These are phyloP conservation scores for Cottus gobio DNA, from an alignment of 2,113 vertebrate species.

Conservation along the genomic window DNA sequence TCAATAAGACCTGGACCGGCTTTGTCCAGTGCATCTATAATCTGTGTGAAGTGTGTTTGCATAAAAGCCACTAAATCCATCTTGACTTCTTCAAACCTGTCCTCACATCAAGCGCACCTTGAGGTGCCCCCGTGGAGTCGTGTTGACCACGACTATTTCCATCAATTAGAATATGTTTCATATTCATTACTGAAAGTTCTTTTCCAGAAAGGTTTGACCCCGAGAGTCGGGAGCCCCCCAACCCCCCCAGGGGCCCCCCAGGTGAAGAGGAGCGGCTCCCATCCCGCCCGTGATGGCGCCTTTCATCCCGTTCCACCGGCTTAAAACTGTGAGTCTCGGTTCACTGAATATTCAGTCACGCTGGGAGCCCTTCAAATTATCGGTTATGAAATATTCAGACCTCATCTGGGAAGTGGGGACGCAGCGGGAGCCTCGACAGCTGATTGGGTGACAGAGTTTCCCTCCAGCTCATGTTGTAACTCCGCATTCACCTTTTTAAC, in stretches of 20 bases:
- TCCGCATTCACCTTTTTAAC: constrained; percentile 47
- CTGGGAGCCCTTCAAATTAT: constrained; percentile 58
- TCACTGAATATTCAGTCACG: constrained; percentile 59
- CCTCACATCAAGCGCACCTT: no score
- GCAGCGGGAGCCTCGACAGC: constrained; percentile 23
- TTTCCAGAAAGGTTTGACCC: no score
- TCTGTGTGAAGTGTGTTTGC: no score
- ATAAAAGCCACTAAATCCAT: no score
- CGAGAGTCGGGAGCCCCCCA: no score
- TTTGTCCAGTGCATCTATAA: no score
- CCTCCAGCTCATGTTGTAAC: constrained; percentile 18
- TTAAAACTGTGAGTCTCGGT: constrained; percentile 39
- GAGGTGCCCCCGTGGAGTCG: no score
- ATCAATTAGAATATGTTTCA: no score
- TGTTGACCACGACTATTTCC: no score
- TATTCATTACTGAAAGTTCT: no score
- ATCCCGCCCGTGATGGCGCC: constrained; percentile 21
- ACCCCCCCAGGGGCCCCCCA: not conserved
- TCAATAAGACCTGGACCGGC: no score
- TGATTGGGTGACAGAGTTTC: constrained; percentile 50
- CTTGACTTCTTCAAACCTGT: no score
- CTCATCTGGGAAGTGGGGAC: constrained; percentile 12
- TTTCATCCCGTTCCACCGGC: constrained; percentile 58
- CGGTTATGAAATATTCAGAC: constrained; percentile 73
- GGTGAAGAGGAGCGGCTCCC: constrained; percentile 34